Conservation (phyloP, 2,797 vertebrate species). For the Hemitrygon akajei region DNA sequence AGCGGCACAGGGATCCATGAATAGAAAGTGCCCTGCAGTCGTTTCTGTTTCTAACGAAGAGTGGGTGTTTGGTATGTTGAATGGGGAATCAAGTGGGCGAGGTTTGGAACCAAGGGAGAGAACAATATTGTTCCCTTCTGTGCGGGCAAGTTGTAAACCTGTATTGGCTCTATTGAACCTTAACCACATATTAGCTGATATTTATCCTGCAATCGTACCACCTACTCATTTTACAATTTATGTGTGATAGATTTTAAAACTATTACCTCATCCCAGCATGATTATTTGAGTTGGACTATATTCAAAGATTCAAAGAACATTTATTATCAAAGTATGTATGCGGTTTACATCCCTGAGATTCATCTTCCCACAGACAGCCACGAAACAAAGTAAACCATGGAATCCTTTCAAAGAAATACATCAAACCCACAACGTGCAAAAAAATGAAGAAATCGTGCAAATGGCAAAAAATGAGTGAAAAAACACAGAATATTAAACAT, state of each 20-base stretch:
- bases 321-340: too few species aligned
- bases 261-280: neutral
- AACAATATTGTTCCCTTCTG: neutral
- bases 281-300: neutral
- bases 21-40: neutral
- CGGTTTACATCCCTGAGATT: too few species aligned
- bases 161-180: neutral
- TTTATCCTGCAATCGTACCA: neutral
- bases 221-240: neutral
- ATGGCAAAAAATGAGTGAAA: too few species aligned
- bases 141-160: neutral
- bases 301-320: too few species aligned
- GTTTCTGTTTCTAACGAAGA: neutral
- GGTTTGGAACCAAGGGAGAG: neutral
- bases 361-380: too few species aligned
- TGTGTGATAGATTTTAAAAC: neutral
- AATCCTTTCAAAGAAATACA: too few species aligned
- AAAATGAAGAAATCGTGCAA: too few species aligned
- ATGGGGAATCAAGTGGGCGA: conserved; percentile 19
- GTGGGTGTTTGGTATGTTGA: conserved; percentile 6
- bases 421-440: too few species aligned
- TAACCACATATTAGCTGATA: neutral
- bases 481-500: too few species aligned
- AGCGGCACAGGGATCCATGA: neutral
- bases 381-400: too few species aligned